Percentiles rank a stretch among this genome's conserved stretches.
Conservation (phyloP, 2,113 vertebrate genomes). For the Andinoacara biseriatus region DNA sequence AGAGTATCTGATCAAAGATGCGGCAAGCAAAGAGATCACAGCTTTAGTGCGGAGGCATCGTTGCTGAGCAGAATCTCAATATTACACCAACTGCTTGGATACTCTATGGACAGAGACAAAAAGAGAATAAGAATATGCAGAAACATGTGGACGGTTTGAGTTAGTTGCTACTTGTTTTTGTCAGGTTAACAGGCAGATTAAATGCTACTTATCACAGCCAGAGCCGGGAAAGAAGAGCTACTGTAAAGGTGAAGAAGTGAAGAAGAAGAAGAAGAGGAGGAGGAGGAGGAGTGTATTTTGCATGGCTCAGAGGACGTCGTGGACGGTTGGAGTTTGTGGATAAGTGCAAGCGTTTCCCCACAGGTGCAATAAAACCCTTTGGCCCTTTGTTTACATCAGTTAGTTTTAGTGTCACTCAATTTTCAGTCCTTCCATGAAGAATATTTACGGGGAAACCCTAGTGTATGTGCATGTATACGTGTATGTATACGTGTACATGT, state of each 20-base stretch:
- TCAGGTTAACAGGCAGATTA: slow-evolving; percentile 46
- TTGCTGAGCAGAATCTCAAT: slow-evolving; percentile 18
- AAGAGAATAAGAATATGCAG: slow-evolving; percentile 20
- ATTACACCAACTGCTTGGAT: slow-evolving; percentile 9
- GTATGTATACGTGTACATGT: neutral
- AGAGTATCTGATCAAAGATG: neutral
- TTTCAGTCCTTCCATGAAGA: neutral
- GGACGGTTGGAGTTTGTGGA: slow-evolving; percentile 36
- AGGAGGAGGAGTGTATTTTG: neutral
- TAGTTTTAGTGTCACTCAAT: slow-evolving; percentile 47
- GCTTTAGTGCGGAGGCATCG: slow-evolving; percentile 35
- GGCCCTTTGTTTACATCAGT: neutral
- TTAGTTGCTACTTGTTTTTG: slow-evolving; percentile 54
- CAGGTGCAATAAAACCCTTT: slow-evolving; percentile 2
- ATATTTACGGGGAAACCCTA: neutral
- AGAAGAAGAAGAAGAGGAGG: neutral
- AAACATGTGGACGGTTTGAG: slow-evolving; percentile 35
- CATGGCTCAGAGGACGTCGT: slow-evolving; percentile 47
- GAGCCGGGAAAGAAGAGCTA: slow-evolving; percentile 38
- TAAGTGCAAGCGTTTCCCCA: slow-evolving; percentile 29
- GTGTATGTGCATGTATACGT: neutral
- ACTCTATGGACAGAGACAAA: slow-evolving; percentile 28
- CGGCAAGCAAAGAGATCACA: slow-evolving; percentile 18
- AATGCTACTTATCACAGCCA: slow-evolving; percentile 70
- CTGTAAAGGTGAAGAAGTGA: neutral